Evolutionary conservation across 1,140 invertebrate species (phyloP).

Genomic region (Aleiodes sp.): DNA sequence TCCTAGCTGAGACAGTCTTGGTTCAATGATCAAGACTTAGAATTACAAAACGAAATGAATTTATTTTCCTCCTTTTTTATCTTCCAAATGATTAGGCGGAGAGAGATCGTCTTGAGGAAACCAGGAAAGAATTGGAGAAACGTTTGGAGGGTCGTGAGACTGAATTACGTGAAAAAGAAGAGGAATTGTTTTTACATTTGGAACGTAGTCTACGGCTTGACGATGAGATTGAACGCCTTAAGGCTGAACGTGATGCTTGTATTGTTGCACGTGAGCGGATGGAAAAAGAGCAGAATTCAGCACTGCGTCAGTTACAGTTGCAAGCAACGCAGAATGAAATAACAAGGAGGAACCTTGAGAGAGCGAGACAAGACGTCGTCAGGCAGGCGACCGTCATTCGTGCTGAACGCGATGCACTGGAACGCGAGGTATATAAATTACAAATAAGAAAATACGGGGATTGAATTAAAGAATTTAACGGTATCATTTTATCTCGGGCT

Average conservation of each 20-base stretch:
- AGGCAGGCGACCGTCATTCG: constrained; percentile 70
- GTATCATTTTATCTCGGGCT: not conserved
- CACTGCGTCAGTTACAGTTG: constrained; percentile 65
- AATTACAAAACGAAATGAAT: not conserved
- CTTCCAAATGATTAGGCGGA: constrained; percentile 64
- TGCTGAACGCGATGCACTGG: constrained; percentile 69
- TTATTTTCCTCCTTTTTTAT: not conserved
- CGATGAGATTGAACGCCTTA: constrained; percentile 68
- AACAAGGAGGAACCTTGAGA: constrained; percentile 68
- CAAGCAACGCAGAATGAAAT: constrained; percentile 70
- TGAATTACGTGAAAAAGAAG: constrained; percentile 71
- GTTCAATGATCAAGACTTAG: not conserved
- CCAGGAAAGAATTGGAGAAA: constrained; percentile 64
- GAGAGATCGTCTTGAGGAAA: constrained; percentile 67
- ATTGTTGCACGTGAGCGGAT: constrained; percentile 48
- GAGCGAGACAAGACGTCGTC: constrained; percentile 70
- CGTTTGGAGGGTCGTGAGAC: constrained; percentile 68
- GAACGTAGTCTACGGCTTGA: constrained; percentile 70
- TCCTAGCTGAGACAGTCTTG: not conserved
- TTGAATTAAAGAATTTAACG: constrained; percentile 18
- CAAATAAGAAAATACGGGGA: constrained; percentile 11
- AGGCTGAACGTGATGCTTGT: constrained; percentile 51
- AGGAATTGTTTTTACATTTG: constrained; percentile 72
- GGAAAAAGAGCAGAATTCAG: constrained; percentile 49
- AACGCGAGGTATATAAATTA: constrained; percentile 66